phyloP scores from a whole-genome alignment of 2,797 vertebrate species.

The Discoglossus pictus region DNA sequence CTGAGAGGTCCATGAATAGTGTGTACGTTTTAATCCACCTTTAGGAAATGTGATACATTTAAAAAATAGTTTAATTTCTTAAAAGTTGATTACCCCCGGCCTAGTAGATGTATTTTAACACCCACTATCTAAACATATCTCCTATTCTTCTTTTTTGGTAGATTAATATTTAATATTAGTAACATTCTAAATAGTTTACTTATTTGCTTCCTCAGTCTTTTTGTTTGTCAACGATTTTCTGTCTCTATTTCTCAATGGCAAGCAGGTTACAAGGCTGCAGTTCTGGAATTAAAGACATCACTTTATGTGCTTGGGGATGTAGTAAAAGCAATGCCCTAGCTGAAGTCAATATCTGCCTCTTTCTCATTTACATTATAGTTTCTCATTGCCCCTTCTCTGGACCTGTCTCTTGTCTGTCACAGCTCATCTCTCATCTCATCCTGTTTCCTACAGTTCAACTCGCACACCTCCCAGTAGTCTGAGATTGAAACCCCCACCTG shows the following conservation, averaged over 20 bases:
- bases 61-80: no score
- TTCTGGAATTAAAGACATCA: constrained; percentile 37
- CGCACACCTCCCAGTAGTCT: constrained; percentile 40
- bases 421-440: constrained; percentile 36
- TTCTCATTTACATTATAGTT: constrained; percentile 46
- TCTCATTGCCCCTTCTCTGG: constrained; percentile 42
- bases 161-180: constrained; percentile 2
- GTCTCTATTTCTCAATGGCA: constrained; percentile 3
- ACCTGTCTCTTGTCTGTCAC: constrained; percentile 47
- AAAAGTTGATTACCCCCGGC: no score
- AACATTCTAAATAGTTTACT: neutral
- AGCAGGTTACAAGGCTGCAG: constrained; percentile 12
- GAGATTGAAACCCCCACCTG: constrained; percentile 39
- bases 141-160: neutral
- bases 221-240: constrained; percentile 9
- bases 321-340: constrained; percentile 32
- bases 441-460: constrained; percentile 37
- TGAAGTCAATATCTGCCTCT: constrained; percentile 37
- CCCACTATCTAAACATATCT: no score
- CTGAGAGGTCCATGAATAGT: no score
- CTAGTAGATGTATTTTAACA: no score
- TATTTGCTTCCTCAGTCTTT: neutral
- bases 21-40: no score
- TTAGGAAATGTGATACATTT: no score
- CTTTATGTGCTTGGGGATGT: constrained; percentile 26